These are phyloP conservation scores for Myripristis murdjan DNA, from an alignment of 2,797 vertebrate genomes.

Conservation along the genomic window DNA sequence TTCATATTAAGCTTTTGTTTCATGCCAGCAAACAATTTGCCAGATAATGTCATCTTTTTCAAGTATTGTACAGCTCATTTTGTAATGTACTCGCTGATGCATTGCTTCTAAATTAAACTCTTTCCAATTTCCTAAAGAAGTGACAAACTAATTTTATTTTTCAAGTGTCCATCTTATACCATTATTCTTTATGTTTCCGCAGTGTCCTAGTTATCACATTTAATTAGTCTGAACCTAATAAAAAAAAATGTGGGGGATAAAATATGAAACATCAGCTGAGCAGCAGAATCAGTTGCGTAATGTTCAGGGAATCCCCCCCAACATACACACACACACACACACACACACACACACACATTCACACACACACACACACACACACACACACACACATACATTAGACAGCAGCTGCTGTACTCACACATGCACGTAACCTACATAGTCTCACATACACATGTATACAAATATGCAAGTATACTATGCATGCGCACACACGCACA, in stretches of 20 bases:
- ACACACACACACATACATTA: conserved; percentile 26
- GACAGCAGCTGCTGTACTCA: conserved; percentile 55
- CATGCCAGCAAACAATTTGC: too few relatives aligned
- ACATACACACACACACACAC: too few relatives aligned
- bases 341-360: too few relatives aligned
- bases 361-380: conserved; percentile 28
- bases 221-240: background rate
- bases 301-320: conserved; percentile 64
- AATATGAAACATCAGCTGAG: background rate
- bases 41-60: too few relatives aligned
- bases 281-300: conserved; percentile 26
- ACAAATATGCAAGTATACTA: conserved; percentile 2
- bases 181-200: background rate
- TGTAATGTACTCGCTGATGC: too few relatives aligned
- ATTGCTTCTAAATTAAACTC: too few relatives aligned
- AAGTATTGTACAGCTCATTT: too few relatives aligned
- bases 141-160: too few relatives aligned
- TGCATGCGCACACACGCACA: conserved; percentile 14
- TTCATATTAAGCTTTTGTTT: too few relatives aligned
- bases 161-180: too few relatives aligned
- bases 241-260: conserved; percentile 13
- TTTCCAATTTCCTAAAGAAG: too few relatives aligned
- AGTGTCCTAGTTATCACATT: background rate
- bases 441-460: background rate
- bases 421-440: background rate